Conservation (phyloP, 2,797 vertebrate species). For the Monodelphis domestica region DNA sequence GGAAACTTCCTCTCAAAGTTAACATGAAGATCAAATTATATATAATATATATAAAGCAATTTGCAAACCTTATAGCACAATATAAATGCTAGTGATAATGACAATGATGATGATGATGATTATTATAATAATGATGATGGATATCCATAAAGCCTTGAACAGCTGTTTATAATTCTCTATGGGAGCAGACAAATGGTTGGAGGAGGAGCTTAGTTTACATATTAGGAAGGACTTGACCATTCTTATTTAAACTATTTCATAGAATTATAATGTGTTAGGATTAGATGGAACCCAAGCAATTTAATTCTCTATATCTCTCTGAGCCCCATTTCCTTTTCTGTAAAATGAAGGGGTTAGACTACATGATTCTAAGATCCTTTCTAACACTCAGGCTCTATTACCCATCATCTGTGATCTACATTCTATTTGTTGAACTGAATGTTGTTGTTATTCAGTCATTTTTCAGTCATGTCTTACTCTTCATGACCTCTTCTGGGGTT, state of each 20-base stretch:
- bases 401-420: not conserved
- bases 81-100: not conserved
- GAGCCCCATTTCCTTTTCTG: not conserved
- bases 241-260: not conserved
- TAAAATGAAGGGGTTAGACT: not conserved
- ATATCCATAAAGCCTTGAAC: not conserved
- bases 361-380: not conserved
- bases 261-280: not conserved
- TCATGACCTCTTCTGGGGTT: too few relatives aligned
- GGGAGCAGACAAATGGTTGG: slow-evolving; percentile 2
- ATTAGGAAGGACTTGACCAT: slow-evolving; percentile 3
- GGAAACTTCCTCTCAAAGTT: not conserved
- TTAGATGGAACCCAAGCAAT: not conserved
- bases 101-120: not conserved
- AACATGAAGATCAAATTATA: not conserved
- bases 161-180: not conserved
- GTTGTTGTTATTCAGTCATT: too few relatives aligned
- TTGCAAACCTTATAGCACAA: not conserved
- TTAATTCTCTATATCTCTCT: not conserved
- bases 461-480: too few relatives aligned
- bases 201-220: slow-evolving; percentile 17
- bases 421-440: not conserved
- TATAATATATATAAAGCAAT: not conserved
- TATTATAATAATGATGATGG: not conserved
- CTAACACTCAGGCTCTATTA: not conserved